phyloP scores from a whole-genome alignment of 1,140 invertebrate species.

The Leptopilina boulardi region DNA sequence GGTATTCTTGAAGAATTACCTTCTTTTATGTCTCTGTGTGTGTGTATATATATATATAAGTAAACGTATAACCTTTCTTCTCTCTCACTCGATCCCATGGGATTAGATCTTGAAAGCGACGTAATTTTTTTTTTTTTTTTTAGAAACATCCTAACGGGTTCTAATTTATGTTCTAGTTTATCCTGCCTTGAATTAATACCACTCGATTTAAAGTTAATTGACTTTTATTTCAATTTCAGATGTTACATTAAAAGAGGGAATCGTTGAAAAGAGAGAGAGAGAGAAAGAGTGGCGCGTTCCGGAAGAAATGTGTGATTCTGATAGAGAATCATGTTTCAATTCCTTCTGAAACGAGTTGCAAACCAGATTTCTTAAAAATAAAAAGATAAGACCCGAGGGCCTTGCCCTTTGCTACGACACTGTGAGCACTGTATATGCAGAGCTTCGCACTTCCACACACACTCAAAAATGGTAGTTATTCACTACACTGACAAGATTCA shows the following conservation, averaged over 20 bases:
- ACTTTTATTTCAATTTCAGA: conserved; percentile 9
- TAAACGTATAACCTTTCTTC: no score
- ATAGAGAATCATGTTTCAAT: conserved; percentile 32
- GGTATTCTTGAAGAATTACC: not conserved
- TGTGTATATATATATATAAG: no score
- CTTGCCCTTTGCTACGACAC: conserved; percentile 32
- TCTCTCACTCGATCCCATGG: not conserved
- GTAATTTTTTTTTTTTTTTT: no score
- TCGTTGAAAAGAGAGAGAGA: not conserved
- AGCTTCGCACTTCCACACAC: conserved; percentile 19
- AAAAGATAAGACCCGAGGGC: conserved; percentile 28
- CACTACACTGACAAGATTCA: not conserved
- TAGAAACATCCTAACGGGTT: not conserved
- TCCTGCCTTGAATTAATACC: conserved; percentile 1
- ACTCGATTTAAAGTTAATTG: conserved; percentile 1
- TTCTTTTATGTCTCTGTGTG: not conserved
- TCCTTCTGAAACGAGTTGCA: conserved; percentile 32
- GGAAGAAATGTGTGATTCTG: conserved; percentile 31
- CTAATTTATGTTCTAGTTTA: conserved; percentile 6
- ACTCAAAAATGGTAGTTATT: not conserved
- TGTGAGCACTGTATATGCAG: conserved; percentile 20
- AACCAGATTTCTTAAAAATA: conserved; percentile 34
- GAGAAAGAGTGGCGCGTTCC: conserved; percentile 5
- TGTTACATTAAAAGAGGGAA: conserved; percentile 1
- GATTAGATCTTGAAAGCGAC: not conserved